phyloP scores from a whole-genome alignment of 2,888 invertebrate genomes.

The Syrphus vitripennis region DNA sequence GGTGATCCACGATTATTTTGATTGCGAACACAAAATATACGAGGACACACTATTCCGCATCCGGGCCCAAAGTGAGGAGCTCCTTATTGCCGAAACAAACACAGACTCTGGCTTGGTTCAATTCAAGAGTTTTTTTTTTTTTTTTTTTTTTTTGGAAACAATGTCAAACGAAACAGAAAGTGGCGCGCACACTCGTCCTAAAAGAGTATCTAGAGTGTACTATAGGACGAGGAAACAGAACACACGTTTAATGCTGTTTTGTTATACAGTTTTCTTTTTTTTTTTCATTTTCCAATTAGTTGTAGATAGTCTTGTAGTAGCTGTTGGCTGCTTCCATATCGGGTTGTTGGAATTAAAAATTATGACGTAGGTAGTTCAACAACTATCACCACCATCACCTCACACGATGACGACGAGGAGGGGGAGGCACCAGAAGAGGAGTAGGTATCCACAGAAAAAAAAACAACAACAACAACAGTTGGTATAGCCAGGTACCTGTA shows the following conservation, averaged over 20 bases:
- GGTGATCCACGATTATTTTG: constrained; percentile 23
- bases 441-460: neutral
- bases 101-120: constrained; percentile 7
- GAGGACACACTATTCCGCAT: constrained; percentile 28
- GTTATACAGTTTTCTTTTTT: neutral
- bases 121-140: neutral
- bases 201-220: constrained; percentile 14
- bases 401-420: neutral
- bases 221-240: constrained; percentile 31
- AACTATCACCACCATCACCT: neutral
- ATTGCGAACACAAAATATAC: constrained; percentile 21
- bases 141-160: constrained; percentile 25
- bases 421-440: neutral
- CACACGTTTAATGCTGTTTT: constrained; percentile 23
- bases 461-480: constrained; percentile 3
- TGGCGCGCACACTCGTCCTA: constrained; percentile 64
- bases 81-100: constrained; percentile 38
- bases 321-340: neutral
- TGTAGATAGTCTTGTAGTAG: no score
- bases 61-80: constrained; percentile 39
- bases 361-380: constrained; percentile 37
- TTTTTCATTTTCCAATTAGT: constrained; percentile 44
- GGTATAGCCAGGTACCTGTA: neutral
- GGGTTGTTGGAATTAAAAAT: neutral
- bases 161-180: constrained; percentile 64